Evolutionary conservation across 2,113 vertebrate genomes (phyloP).

Genomic region (Malurus elegans): DNA sequence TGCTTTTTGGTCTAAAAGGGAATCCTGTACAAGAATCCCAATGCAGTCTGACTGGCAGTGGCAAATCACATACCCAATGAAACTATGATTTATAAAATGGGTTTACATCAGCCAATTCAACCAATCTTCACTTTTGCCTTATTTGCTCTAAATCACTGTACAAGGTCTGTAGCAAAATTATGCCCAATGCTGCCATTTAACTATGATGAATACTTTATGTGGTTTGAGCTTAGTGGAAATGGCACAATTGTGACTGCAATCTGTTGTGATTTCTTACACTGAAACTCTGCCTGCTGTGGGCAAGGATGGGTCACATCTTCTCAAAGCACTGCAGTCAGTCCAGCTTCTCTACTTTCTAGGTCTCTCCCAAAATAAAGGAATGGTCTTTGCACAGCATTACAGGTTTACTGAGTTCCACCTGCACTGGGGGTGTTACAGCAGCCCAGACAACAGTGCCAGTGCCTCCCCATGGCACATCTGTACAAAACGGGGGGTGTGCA

Average conservation of each 20-base stretch:
- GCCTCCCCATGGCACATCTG: not conserved
- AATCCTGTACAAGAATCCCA: not conserved
- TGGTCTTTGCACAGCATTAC: not conserved
- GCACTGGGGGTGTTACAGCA: not conserved
- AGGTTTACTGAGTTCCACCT: not conserved
- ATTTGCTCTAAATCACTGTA: not conserved
- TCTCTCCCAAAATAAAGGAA: not conserved
- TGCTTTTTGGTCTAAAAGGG: not conserved
- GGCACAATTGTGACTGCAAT: not conserved
- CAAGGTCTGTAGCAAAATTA: not conserved
- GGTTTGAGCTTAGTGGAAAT: not conserved
- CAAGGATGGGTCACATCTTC: not conserved
- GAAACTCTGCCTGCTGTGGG: not conserved
- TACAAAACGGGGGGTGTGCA: not conserved
- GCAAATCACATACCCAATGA: not conserved
- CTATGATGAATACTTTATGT: not conserved
- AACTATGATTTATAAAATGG: not conserved
- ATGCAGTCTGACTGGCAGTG: not conserved
- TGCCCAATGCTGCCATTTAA: not conserved
- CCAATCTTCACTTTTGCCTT: not conserved
- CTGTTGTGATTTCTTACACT: not conserved
- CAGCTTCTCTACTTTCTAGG: not conserved
- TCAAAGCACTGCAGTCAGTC: not conserved
- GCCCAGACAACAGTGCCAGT: rapidly evolving
- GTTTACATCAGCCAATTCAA: not conserved